Base-by-base conservation (phyloP, 2,113 vertebrate species). In the Ascaphus truei region DNA sequence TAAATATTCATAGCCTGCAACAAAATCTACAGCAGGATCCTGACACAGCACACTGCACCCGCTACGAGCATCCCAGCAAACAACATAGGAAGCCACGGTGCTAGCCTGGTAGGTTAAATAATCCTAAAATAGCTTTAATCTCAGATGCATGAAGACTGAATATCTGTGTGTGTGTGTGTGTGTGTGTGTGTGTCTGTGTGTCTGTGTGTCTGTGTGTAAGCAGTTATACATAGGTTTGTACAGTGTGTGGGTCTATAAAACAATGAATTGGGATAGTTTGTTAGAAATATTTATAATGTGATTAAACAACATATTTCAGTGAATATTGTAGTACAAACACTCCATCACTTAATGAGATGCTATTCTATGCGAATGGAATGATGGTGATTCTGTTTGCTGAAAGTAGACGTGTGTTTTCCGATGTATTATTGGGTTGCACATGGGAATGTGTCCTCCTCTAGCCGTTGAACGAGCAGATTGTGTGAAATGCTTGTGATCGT, bases 31-130 rank as follows among this genome's bases (percentile, higher is more conserved):
- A 33, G 53, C 62, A 72, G 71, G 7, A 5, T 67, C 51, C 56
- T 60, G 58, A 43, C 18, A 15, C 0, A 2, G 59, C 59, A 75
- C 33, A n/a, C 25, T 57, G 36, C 45, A 74, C 64, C 22, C 73
- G 50, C 48, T 66, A 45, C 25, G 79, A 82, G 34, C 43, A 71
- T 77, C 50, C 36, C 48, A 45, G 36, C 76, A 71, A 16, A 2
- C 71, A 68, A 47, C 2, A 33, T 2, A 43, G 36, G 29, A 15
- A 22, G 23, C 64, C 11, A 16, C 31, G 15, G 15, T n/a, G 12
- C 30, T 20, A 10, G 0, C n/a, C 30, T 50, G 53, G 65, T 69
- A 69, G 41, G 66, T 69, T 18, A 55, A 4, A 55, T 29, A 2
- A 29, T 52, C 9, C 22, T n/a, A n/a, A n/a, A n/a, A n/a, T n/a